Evolutionary conservation across 2,113 vertebrate species (phyloP).

Genomic region (Macroglossus sobrinus): DNA sequence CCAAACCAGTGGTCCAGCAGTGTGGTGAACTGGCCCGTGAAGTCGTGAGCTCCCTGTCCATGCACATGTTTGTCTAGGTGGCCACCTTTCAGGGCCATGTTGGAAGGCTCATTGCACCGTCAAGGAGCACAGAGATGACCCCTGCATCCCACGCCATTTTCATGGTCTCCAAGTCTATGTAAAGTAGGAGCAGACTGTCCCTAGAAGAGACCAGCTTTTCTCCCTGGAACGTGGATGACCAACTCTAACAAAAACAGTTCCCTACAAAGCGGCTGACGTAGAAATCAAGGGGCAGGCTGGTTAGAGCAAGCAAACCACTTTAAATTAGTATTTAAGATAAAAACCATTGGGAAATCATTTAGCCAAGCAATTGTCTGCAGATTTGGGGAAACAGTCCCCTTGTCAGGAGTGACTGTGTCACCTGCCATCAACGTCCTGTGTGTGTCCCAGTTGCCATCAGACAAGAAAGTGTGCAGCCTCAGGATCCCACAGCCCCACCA

Average conservation of each 20-base stretch:
- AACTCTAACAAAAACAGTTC: neutral
- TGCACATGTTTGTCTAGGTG: neutral
- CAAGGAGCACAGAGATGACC: neutral
- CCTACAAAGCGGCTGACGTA: neutral
- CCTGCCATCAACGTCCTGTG: neutral
- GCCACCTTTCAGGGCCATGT: too few relatives aligned
- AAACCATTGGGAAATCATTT: neutral
- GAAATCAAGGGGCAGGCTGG: neutral
- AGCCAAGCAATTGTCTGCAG: neutral
- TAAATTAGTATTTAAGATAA: neutral
- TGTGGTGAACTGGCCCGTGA: accelerated
- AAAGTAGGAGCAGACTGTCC: neutral
- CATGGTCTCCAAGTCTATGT: neutral
- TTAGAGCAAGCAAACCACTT: neutral
- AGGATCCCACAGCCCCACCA: neutral
- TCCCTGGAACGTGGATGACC: neutral
- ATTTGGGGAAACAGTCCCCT: neutral
- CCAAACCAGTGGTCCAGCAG: neutral
- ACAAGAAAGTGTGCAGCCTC: neutral
- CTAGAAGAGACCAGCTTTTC: neutral
- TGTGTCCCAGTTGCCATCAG: neutral
- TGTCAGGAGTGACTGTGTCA: neutral
- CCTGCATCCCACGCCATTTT: too few relatives aligned
- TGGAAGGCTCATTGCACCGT: neutral
- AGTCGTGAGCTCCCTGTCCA: neutral